Conservation (phyloP, 2,113 vertebrate species). For the Tragulus kanchil region DNA sequence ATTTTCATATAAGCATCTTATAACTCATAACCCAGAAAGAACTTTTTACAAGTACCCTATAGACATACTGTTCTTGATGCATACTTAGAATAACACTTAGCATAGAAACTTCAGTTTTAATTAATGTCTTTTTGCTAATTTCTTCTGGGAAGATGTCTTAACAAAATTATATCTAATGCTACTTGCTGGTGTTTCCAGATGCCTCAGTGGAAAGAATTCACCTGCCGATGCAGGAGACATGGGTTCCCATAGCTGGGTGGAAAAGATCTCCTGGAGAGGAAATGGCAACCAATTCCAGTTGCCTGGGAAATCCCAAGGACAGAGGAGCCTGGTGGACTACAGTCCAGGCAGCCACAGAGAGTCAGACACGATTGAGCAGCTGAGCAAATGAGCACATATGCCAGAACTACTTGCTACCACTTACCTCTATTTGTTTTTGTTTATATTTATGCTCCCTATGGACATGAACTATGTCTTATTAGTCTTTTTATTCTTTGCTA, state of each 20-base stretch:
- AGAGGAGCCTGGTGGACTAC: neutral
- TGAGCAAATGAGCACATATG: fast-evolving
- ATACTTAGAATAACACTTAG: no score
- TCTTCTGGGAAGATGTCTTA: neutral
- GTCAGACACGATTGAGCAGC: neutral
- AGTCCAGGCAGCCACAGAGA: neutral
- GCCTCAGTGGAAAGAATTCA: neutral
- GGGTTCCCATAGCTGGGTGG: neutral
- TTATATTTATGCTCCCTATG: neutral
- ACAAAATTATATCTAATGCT: neutral
- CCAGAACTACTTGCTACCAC: neutral
- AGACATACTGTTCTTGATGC: neutral
- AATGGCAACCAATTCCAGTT: neutral
- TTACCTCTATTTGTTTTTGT: neutral
- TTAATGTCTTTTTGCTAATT: neutral
- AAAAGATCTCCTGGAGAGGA: neutral
- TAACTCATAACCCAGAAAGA: neutral
- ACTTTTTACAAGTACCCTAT: neutral
- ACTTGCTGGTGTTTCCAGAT: neutral
- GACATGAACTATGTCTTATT: neutral
- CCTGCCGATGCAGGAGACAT: neutral
- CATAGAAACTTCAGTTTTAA: neutral
- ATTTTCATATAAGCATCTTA: neutral
- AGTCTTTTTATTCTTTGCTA: neutral
- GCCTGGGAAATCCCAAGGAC: neutral